Percentiles rank a stretch among this genome's conserved stretches.
phyloP scores from a whole-genome alignment of 2,888 invertebrate species.

The Netelia inedita region DNA sequence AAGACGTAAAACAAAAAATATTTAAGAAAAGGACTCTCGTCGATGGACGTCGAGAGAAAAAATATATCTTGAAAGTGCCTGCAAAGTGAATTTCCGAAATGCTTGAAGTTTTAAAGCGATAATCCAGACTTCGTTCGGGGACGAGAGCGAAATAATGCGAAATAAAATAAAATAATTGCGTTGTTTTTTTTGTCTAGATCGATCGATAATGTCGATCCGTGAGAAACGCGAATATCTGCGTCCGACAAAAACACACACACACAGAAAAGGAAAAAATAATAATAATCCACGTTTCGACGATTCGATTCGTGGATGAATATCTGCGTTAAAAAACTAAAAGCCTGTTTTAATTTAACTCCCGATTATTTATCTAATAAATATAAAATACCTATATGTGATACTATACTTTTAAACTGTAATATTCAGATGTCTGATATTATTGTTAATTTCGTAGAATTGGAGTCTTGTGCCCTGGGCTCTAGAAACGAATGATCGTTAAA shows the following conservation, averaged over 20 bases:
- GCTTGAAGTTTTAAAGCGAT: conserved; percentile 37
- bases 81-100: conserved; percentile 54
- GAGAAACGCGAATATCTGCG: conserved; percentile 24
- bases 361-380: conserved; percentile 77
- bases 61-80: conserved; percentile 72
- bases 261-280: not conserved
- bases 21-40: conserved; percentile 41
- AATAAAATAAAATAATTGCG: conserved; percentile 28
- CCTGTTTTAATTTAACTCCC: conserved; percentile 79
- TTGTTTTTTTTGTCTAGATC: not conserved
- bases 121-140: conserved; percentile 9
- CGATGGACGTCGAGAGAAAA: conserved; percentile 43
- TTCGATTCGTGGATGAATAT: conserved; percentile 21
- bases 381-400: conserved; percentile 81
- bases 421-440: conserved; percentile 74
- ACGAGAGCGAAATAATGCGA: conserved; percentile 10
- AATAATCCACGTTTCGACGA: conserved; percentile 16
- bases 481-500: conserved; percentile 11
- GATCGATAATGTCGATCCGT: conserved; percentile 19
- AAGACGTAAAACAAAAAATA: conserved; percentile 18
- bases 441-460: conserved; percentile 76
- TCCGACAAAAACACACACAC: not conserved
- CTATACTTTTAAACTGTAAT: conserved; percentile 77
- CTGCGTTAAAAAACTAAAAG: conserved; percentile 48
- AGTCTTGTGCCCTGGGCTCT: conserved; percentile 74